These are phyloP conservation scores for Protomyctophum bolini DNA, from an alignment of 2,113 vertebrate species.

Conservation along the genomic window DNA sequence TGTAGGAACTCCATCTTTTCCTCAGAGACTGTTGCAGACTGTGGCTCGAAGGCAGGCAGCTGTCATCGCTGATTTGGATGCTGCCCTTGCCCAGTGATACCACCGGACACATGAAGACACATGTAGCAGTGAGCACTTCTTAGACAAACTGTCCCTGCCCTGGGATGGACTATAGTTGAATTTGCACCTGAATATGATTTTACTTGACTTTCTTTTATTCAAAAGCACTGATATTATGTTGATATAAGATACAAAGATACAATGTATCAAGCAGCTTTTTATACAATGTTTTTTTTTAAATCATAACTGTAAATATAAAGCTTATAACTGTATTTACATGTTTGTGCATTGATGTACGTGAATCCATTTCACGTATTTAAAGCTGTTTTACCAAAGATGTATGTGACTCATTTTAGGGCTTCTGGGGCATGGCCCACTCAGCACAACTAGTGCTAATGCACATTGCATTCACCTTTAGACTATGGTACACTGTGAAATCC, in stretches of 20 bases:
- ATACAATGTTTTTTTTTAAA: slow-evolving; percentile 48
- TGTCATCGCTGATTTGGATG: slow-evolving; percentile 85
- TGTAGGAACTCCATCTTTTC: slow-evolving; percentile 86
- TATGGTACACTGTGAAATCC: not conserved
- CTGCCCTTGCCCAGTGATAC: slow-evolving; percentile 76
- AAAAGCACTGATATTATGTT: slow-evolving; percentile 64
- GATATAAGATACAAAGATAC: slow-evolving; percentile 36
- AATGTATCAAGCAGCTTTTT: slow-evolving; percentile 56
- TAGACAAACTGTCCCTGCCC: slow-evolving; percentile 30
- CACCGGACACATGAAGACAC: slow-evolving; percentile 16
- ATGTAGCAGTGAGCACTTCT: slow-evolving; percentile 66
- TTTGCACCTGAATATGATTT: slow-evolving; percentile 69
- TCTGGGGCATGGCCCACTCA: slow-evolving; percentile 2
- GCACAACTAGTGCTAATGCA: not conserved
- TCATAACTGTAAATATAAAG: slow-evolving; percentile 16
- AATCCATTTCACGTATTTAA: slow-evolving; percentile 43
- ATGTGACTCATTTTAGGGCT: slow-evolving; percentile 1
- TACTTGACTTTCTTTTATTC: slow-evolving; percentile 57
- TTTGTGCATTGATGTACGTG: slow-evolving; percentile 25
- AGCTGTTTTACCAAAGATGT: slow-evolving; percentile 63
- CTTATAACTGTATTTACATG: slow-evolving; percentile 52
- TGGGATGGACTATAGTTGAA: slow-evolving; percentile 35
- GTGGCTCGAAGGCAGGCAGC: slow-evolving; percentile 85
- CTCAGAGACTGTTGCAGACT: slow-evolving; percentile 77
- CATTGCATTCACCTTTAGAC: slow-evolving; percentile 9